Evolutionary conservation across 1,140 invertebrate species (phyloP), one percentile per base, ranked within the genome.

Genomic region (Agrilus planipennis): DNA sequence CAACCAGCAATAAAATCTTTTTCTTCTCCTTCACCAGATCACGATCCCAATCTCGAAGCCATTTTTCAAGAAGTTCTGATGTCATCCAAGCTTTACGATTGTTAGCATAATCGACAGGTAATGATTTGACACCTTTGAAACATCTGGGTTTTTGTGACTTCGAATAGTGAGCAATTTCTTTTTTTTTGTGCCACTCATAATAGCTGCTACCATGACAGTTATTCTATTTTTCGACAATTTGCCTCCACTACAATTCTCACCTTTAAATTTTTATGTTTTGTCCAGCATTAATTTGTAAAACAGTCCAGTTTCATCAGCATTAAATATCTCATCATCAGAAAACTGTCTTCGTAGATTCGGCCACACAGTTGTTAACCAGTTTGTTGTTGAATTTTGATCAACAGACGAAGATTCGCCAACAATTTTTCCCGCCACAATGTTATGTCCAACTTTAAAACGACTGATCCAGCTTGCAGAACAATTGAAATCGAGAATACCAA

Each of bases 301-400:
- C 2, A 66, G 42, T 3, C 55, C 58, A 3, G 56, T 63, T 52
- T 68, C 62, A 47, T 67, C 60, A 11, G 45, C 53, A 43, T 65
- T 69, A 32, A 32, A 32, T 5, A 15, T 32, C 6, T 32, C 12
- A 32, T 32, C n/a, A 12, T 16, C 30, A 17, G 15, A 5, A 17
- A 16, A 32, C 7, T 12, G 7, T 6, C 15, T 32, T 32, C 19
- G 3, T 9, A 32, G 16, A 11, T 11, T 32, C 19, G 17, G 12
- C 19, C 23, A 39, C 17, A 22, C 14, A 16, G 22, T 37, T 9
- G 22, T 25, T 22, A 23, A 22, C 19, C 19, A 37, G 20, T 22
- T 22, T 11, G 4, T 37, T 12, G 16, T 22, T 27, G 36, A 28
- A 27, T 27, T 17, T 17, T 23, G 12, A 39, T 12, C 18, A 15